A percentile compares a stretch with the other conserved stretches of the same genome.
These are phyloP conservation scores for Gallinago media DNA, from an alignment of 2,113 vertebrate species.

Conservation along the genomic window DNA sequence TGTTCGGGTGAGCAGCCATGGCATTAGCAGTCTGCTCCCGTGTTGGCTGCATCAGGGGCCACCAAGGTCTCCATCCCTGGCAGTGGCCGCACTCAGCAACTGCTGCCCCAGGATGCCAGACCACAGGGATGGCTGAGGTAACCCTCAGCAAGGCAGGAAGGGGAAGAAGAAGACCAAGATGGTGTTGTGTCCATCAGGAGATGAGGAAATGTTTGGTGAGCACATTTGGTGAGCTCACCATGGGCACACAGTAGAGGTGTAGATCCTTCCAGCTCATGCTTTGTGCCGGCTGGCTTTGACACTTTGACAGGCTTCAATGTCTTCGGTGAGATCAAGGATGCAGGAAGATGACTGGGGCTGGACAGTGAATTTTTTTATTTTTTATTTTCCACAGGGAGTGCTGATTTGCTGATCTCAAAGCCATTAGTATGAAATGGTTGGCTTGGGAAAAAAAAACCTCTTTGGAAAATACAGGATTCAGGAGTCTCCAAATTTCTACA, in stretches of 20 bases:
- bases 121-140: background rate
- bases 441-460: background rate
- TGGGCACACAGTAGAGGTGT: rapidly evolving
- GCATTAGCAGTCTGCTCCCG: background rate
- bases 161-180: background rate
- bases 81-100: background rate
- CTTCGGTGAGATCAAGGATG: background rate
- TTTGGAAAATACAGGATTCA: background rate
- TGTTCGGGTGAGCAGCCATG: rapidly evolving
- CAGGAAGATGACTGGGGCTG: background rate
- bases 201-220: background rate
- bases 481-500: background rate
- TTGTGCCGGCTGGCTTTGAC: background rate
- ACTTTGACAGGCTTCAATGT: background rate
- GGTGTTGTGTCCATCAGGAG: background rate
- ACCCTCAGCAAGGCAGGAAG: background rate
- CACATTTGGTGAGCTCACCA: background rate
- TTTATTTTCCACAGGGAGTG: background rate
- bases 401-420: background rate
- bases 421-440: background rate
- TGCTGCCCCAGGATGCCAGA: background rate
- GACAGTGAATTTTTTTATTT: no score
- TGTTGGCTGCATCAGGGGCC: background rate
- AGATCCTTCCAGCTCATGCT: background rate
- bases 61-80: background rate